Base-by-base conservation (phyloP, 2,888 invertebrate genomes). In the Aspidapion aeneum region DNA sequence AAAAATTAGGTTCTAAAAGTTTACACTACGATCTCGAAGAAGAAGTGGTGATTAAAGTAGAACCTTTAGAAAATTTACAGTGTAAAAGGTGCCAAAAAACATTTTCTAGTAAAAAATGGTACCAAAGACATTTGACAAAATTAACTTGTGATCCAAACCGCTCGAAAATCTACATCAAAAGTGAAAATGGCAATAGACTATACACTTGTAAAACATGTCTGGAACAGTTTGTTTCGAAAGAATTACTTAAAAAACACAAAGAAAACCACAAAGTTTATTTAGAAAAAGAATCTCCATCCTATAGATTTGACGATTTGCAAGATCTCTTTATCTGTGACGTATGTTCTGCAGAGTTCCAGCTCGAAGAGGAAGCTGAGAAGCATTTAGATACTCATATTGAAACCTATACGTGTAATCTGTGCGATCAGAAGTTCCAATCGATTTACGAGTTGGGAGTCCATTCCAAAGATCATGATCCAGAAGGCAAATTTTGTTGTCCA, bases 251-350 rank as follows among this genome's bases (percentile, higher is more conserved):
- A 55, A 18, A 58, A 9, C 16, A 50, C n/a, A 52, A 22, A 52
- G 21, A 60, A 55, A 22, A 49, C 18, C 16, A 51, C 20, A 82
- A 83, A 5, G 79, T 81, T 51, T 82, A 83, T 5, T 16, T 21
- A 16, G 58, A 59, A 9, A 64, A 64, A 21, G 66, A 66, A 50
- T 56, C 57, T 18, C 64, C 63, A 17, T 60, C 61, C 1, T 66
- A 66, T 49, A 50, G 55, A 17, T 64, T 66, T 22, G 64, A 66
- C 35, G 48, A 58, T 16, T 63, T 62, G 16, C 57, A 18, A 55
- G 62, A 66, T 50, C 49, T 62, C 12, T 64, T 64, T 52, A 59
- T 64, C 1, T 66, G 66, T 56, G 57, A 21, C 22, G 57, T 56
- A 19, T 66, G 66, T 51, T 52, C 52, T 2, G 12, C 50, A 5